Conservation (phyloP, 2,113 vertebrate species). For the Nyctereutes procyonoides region DNA sequence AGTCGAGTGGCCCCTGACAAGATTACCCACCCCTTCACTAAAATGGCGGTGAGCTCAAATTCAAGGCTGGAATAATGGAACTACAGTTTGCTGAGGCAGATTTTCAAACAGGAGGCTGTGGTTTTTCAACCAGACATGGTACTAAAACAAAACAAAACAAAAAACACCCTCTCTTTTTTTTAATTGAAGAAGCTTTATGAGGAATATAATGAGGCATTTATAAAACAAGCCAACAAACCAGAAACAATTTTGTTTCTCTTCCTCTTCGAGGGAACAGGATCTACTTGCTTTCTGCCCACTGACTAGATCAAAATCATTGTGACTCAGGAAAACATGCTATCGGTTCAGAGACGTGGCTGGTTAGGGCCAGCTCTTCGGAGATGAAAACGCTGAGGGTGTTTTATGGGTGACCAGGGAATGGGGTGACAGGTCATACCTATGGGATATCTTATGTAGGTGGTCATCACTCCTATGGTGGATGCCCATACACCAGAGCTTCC, state of each 20-base stretch:
- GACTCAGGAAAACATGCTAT: background rate
- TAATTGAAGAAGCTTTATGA: background rate
- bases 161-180: background rate
- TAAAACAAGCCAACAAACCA: slow-evolving; percentile 14
- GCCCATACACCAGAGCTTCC: background rate
- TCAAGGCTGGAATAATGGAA: background rate
- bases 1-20: background rate
- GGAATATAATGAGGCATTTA: slow-evolving; percentile 7
- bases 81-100: background rate
- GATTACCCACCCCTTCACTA: background rate
- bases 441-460: background rate
- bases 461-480: background rate
- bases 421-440: background rate
- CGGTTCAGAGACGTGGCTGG: background rate
- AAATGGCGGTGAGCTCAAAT: background rate
- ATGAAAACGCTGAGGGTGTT: background rate
- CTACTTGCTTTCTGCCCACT: background rate
- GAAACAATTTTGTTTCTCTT: slow-evolving; percentile 5
- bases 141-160: background rate
- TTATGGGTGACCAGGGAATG: background rate
- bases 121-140: background rate
- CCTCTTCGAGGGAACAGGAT: slow-evolving; percentile 35
- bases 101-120: background rate
- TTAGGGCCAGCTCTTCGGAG: background rate
- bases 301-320: background rate